Evolutionary conservation across 2,888 invertebrate species (phyloP).

Genomic region (Julus scanicus): DNA sequence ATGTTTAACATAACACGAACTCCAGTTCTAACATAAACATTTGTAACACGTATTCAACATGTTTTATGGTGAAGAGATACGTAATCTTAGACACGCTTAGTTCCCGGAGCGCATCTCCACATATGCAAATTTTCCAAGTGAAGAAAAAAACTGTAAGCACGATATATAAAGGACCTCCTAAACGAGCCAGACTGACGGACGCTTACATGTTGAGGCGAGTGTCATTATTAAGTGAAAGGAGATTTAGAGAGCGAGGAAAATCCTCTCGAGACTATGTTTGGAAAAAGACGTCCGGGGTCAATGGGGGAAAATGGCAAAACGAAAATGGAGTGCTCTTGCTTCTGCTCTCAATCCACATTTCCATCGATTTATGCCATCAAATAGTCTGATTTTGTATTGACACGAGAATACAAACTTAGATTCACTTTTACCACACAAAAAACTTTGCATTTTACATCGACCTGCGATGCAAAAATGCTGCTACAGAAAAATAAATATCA

Average conservation of each 20-base stretch:
- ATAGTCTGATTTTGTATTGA: not conserved
- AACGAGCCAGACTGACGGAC: constrained; percentile 34
- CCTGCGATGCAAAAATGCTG: too few relatives aligned
- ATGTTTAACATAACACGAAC: too few relatives aligned
- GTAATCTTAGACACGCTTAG: too few relatives aligned
- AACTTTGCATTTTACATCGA: too few relatives aligned
- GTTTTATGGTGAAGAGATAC: too few relatives aligned
- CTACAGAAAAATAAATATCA: too few relatives aligned
- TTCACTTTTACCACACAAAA: not conserved
- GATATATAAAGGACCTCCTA: not conserved
- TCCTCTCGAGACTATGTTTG: not conserved
- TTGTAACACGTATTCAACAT: too few relatives aligned
- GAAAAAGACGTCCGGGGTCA: not conserved
- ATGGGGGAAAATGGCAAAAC: not conserved
- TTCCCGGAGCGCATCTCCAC: too few relatives aligned
- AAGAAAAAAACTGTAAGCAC: not conserved
- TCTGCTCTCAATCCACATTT: not conserved
- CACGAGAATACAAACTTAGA: not conserved
- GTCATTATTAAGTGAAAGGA: not conserved
- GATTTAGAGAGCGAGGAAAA: not conserved
- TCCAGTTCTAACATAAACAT: too few relatives aligned
- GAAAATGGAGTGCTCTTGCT: constrained; percentile 42
- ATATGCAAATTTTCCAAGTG: not conserved
- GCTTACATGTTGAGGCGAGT: not conserved
- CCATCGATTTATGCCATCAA: not conserved